A percentile compares a stretch with the other conserved stretches of the same genome.
These are phyloP conservation scores for Pogonognathellus flavescens DNA, from an alignment of 1,140 invertebrate genomes.

Conservation along the genomic window DNA sequence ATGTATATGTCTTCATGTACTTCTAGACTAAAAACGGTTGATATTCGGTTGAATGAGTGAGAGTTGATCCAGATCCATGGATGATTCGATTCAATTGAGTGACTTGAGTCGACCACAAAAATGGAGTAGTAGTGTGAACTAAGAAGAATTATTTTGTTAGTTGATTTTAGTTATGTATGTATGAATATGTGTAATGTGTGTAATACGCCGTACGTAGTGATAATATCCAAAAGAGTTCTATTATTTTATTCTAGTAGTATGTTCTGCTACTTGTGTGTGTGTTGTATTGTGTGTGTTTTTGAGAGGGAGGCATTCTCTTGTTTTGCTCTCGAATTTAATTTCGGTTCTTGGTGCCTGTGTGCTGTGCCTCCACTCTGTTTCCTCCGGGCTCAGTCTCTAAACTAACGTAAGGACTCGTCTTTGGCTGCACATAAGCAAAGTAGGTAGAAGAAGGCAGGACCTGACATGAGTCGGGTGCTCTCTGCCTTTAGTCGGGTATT, in stretches of 20 bases:
- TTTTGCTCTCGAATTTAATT: neutral
- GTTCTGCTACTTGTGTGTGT: neutral
- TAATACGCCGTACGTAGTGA: neutral
- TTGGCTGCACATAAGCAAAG: conserved; percentile 40
- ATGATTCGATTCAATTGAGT: conserved; percentile 28
- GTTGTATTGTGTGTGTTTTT: neutral
- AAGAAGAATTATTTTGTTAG: conserved; percentile 12
- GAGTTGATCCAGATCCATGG: neutral
- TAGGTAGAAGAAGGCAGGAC: conserved; percentile 36
- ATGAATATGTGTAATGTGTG: neutral
- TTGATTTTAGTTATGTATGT: neutral
- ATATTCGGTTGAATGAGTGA: neutral
- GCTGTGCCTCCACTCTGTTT: conserved; percentile 44
- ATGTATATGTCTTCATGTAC: neutral
- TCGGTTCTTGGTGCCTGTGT: conserved; percentile 4
- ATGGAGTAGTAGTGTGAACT: neutral
- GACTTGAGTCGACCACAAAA: conserved; percentile 24
- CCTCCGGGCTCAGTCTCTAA: conserved; percentile 42
- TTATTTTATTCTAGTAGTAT: neutral
- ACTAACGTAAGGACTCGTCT: conserved; percentile 4
- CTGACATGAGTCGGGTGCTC: conserved; percentile 31
- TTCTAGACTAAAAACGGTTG: neutral
- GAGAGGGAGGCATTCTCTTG: conserved; percentile 1
- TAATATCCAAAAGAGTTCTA: conserved; percentile 11
- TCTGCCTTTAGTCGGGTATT: conserved; percentile 32